phyloP scores from a whole-genome alignment of 35 echinoderm and acorn worm species.

The Hemicentrotus pulcherrimus region DNA sequence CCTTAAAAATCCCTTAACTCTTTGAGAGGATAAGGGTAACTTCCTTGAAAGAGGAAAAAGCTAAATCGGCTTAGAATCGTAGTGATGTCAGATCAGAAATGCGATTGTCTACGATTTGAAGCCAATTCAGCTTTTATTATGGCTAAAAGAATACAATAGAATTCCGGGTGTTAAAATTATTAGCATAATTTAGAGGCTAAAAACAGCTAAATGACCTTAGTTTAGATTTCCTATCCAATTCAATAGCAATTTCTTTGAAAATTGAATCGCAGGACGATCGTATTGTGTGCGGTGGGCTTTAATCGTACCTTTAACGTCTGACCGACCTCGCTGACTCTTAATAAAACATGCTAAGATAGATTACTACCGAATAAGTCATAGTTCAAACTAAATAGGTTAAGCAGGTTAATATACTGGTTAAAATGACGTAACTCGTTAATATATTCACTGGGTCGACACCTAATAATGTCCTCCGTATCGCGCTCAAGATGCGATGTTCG shows the following conservation, averaged over 20 bases:
- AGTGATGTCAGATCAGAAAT: not conserved
- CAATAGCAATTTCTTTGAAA: no score
- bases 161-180: no score
- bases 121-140: no score
- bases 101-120: not conserved
- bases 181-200: no score
- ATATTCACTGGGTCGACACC: not conserved
- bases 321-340: not conserved
- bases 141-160: no score
- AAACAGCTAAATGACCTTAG: no score
- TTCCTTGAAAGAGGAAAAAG: not conserved
- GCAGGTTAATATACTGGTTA: not conserved
- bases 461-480: not conserved
- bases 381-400: not conserved
- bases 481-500: not conserved
- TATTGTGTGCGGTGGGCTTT: no score
- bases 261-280: no score
- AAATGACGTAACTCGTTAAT: not conserved
- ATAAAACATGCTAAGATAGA: not conserved
- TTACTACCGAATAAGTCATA: not conserved
- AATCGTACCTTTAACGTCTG: not conserved
- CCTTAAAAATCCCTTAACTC: not conserved
- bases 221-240: no score
- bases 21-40: not conserved
- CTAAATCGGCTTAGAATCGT: no score